phyloP scores from a whole-genome alignment of 2,797 vertebrate species.

The Sciurus carolinensis region DNA sequence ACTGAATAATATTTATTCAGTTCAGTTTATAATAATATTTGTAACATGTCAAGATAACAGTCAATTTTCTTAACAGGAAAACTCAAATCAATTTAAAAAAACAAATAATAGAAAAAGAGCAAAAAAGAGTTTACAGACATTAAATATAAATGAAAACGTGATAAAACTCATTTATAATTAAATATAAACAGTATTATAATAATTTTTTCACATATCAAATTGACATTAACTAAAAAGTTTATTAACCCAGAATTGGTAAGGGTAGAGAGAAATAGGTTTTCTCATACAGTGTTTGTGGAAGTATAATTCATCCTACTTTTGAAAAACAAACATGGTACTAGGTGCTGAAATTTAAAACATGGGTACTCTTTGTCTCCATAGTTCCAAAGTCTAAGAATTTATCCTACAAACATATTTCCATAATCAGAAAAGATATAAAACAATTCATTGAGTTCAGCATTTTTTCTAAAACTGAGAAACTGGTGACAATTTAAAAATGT shows the following conservation, averaged over 20 bases:
- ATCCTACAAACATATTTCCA: background rate
- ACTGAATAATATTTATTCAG: background rate
- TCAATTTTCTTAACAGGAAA: constrained; percentile 47
- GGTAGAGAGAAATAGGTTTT: background rate
- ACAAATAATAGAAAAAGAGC: constrained; percentile 32
- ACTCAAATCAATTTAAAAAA: constrained; percentile 50
- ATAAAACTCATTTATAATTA: constrained; percentile 38
- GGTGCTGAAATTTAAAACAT: constrained; percentile 3
- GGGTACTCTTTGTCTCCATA: background rate
- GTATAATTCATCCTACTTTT: background rate
- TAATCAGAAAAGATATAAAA: background rate
- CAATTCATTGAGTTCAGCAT: background rate
- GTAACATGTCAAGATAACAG: constrained; percentile 17
- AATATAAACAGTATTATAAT: constrained; percentile 33
- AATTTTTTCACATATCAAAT: constrained; percentile 12
- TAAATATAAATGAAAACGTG: constrained; percentile 61
- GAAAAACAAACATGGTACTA: background rate
- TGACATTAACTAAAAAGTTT: constrained; percentile 29
- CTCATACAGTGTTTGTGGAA: background rate
- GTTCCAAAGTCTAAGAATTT: constrained; percentile 16
- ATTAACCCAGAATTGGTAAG: background rate
- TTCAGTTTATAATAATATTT: constrained; percentile 7
- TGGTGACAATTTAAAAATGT: constrained; percentile 14
- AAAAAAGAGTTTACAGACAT: constrained; percentile 60
- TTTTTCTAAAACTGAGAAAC: constrained; percentile 42